These are phyloP conservation scores for Malthinus seriepunctatus DNA, from an alignment of 2,888 invertebrate genomes.

Conservation along the genomic window DNA sequence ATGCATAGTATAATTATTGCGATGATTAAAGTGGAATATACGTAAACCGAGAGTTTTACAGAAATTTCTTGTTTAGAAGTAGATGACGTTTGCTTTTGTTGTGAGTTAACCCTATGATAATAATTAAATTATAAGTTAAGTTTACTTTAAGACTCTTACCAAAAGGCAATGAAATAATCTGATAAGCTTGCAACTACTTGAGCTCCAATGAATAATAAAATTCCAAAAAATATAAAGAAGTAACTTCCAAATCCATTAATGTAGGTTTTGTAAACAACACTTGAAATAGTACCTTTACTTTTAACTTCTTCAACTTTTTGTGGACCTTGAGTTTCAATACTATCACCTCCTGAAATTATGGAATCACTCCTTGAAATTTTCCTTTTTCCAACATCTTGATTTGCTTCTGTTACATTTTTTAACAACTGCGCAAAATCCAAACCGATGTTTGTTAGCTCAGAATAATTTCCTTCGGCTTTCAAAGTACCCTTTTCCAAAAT, in stretches of 20 bases:
- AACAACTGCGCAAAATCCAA: conserved; percentile 68
- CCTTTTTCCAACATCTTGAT: not conserved
- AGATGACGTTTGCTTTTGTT: not conserved
- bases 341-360: conserved; percentile 42
- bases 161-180: conserved; percentile 79
- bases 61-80: not conserved
- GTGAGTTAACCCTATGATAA: not conserved
- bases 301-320: conserved; percentile 60
- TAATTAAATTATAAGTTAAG: too few relatives aligned
- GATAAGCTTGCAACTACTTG: conserved; percentile 73
- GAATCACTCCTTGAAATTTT: not conserved
- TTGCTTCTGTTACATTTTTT: not conserved
- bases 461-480: conserved; percentile 61
- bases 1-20: not conserved
- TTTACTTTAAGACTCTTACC: conserved; percentile 56
- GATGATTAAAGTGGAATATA: not conserved
- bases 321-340: conserved; percentile 27
- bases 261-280: conserved; percentile 67
- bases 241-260: conserved; percentile 72
- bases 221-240: conserved; percentile 61
- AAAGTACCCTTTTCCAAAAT: conserved; percentile 59
- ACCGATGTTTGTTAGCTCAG: conserved; percentile 69
- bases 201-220: conserved; percentile 65
- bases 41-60: not conserved
- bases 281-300: conserved; percentile 60